These are phyloP conservation scores for Trisateles emortualis DNA, from an alignment of 2,888 invertebrate species.

Conservation along the genomic window DNA sequence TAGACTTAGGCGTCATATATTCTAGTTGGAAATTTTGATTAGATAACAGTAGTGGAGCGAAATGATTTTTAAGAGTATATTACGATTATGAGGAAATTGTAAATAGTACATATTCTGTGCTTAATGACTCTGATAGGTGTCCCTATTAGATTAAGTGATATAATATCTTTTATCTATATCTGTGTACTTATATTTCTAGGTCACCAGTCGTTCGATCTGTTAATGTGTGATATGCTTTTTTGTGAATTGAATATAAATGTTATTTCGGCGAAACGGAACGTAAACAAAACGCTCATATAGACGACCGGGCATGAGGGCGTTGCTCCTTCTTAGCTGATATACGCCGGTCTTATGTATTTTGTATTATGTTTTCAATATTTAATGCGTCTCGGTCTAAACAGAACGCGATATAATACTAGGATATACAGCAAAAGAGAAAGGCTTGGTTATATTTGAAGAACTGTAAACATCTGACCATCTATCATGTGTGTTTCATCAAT, in stretches of 20 bases:
- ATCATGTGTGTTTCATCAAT: too few relatives aligned
- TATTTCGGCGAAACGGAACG: slow-evolving; percentile 67
- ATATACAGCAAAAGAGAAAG: background rate
- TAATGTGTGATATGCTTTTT: slow-evolving; percentile 27
- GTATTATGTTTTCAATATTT: slow-evolving; percentile 31
- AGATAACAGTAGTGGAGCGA: slow-evolving; percentile 48
- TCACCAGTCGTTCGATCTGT: background rate
- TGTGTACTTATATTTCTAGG: background rate
- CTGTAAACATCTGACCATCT: background rate
- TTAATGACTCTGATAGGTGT: slow-evolving; percentile 58
- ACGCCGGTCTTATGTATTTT: slow-evolving; percentile 42
- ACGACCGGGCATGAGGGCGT: slow-evolving; percentile 77
- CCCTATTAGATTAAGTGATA: slow-evolving; percentile 49
- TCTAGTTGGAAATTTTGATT: slow-evolving; percentile 43
- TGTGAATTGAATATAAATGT: slow-evolving; percentile 52
- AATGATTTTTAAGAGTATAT: slow-evolving; percentile 32
- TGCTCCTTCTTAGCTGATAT: slow-evolving; percentile 68
- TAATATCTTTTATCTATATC: background rate
- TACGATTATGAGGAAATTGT: slow-evolving; percentile 60
- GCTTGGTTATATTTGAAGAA: background rate
- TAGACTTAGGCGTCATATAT: slow-evolving; percentile 16
- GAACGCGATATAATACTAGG: background rate
- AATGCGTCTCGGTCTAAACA: slow-evolving; percentile 22
- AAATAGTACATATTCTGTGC: slow-evolving; percentile 50
- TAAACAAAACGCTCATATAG: slow-evolving; percentile 66